phyloP scores from a whole-genome alignment of 2,888 invertebrate genomes.

The Lepas anatifera region DNA sequence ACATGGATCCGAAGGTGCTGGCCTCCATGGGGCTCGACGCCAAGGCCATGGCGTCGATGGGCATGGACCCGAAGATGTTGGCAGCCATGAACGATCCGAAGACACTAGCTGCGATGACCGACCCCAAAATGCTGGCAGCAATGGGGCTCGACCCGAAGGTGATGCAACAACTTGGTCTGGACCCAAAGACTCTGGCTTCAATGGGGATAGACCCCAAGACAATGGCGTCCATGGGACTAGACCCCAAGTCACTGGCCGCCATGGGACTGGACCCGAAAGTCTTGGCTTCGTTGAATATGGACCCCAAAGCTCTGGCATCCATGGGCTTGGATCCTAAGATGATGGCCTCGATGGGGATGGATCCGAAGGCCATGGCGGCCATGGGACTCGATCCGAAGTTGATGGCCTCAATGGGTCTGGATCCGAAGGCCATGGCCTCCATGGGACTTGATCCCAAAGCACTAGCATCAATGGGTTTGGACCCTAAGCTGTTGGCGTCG shows the following conservation, averaged over 20 bases:
- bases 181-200: constrained; percentile 22
- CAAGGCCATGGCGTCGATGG: constrained; percentile 17
- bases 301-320: constrained; percentile 4
- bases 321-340: constrained; percentile 16
- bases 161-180: constrained; percentile 20
- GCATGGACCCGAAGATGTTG: constrained; percentile 22
- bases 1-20: constrained; percentile 38
- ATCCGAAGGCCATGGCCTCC: constrained; percentile 22
- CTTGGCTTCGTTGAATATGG: constrained; percentile 7
- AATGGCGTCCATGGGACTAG: constrained; percentile 15
- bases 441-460: constrained; percentile 17
- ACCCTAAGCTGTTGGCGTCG: constrained; percentile 13
- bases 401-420: constrained; percentile 21
- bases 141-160: constrained; percentile 25
- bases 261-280: constrained; percentile 16
- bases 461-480: constrained; percentile 7
- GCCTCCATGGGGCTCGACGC: constrained; percentile 21
- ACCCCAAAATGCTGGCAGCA: constrained; percentile 36
- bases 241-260: constrained; percentile 15
- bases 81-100: constrained; percentile 19
- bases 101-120: constrained; percentile 16
- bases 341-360: constrained; percentile 11
- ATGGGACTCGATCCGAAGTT: constrained; percentile 24
- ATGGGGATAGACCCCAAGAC: constrained; percentile 21
- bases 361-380: constrained; percentile 1